Conservation (phyloP, 2,113 vertebrate genomes). For the Furnarius figulus region DNA sequence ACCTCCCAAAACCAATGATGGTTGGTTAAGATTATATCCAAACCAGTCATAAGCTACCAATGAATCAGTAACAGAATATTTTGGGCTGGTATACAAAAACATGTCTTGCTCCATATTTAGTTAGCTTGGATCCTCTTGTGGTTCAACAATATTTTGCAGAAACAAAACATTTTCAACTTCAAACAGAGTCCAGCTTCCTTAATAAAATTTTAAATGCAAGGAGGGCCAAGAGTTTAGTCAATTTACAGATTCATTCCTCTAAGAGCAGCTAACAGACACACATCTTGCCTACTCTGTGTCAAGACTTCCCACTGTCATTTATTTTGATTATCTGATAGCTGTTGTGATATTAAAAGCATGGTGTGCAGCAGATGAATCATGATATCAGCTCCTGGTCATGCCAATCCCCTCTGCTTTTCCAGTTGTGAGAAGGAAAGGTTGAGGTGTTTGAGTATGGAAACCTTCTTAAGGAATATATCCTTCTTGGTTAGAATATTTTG, state of each 20-base stretch:
- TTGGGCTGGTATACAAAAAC: slow-evolving; percentile 17
- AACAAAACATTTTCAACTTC: background rate
- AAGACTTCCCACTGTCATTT: background rate
- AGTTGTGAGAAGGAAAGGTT: background rate
- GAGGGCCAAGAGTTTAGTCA: background rate
- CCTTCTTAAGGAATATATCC: background rate
- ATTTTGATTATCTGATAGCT: background rate
- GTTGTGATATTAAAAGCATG: background rate
- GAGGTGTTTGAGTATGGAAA: background rate
- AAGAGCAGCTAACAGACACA: background rate
- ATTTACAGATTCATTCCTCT: background rate
- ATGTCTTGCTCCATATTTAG: slow-evolving; percentile 5
- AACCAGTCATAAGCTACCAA: slow-evolving; percentile 7
- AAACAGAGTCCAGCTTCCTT: background rate
- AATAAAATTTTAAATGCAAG: background rate
- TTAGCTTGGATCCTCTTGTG: background rate
- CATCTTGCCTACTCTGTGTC: background rate
- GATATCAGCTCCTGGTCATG: background rate
- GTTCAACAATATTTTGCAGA: slow-evolving; percentile 6
- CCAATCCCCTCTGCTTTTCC: background rate
- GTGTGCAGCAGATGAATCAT: background rate
- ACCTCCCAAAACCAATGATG: background rate
- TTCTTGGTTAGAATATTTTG: background rate
- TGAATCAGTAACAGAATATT: slow-evolving; percentile 40
- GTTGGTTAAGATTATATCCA: slow-evolving; percentile 24